These are phyloP conservation scores for Engystomops pustulosus DNA, from an alignment of 2,113 vertebrate genomes.

Conservation along the genomic window DNA sequence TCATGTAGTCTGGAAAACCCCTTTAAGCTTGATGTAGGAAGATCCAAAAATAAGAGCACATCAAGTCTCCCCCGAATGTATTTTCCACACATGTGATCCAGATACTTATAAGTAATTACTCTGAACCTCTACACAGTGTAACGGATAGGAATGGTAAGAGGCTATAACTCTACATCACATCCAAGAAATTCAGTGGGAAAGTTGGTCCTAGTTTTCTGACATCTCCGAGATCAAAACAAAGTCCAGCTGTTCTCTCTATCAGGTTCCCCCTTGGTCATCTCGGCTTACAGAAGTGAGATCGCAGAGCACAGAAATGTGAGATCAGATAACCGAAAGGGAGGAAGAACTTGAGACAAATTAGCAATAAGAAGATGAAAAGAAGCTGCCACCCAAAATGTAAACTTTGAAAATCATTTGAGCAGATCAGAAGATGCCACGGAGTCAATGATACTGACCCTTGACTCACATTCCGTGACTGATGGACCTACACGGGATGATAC, in stretches of 20 bases:
- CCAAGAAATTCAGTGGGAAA: background rate
- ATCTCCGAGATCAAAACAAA: background rate
- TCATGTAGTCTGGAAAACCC: too few relatives aligned
- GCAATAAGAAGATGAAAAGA: background rate
- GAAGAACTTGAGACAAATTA: constrained; percentile 44
- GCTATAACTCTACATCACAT: background rate
- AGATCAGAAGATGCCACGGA: constrained; percentile 19
- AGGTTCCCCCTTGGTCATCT: constrained; percentile 21
- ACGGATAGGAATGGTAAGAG: background rate
- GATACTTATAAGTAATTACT: background rate
- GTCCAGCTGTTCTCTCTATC: constrained; percentile 43
- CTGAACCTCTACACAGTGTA: background rate
- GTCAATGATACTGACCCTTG: constrained; percentile 4
- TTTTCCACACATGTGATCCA: background rate
- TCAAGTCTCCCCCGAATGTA: background rate
- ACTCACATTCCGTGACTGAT: background rate
- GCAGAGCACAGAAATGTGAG: constrained; percentile 1
- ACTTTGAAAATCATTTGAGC: constrained; percentile 14
- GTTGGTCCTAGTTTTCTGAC: background rate
- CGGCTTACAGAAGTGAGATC: constrained; percentile 34
- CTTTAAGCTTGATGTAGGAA: too few relatives aligned
- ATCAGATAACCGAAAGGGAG: constrained; percentile 25
- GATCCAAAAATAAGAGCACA: background rate
- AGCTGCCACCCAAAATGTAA: constrained; percentile 11
- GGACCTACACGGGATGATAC: background rate